Evolutionary conservation across 2,888 invertebrate species (phyloP).

Genomic region (Scaptodrosophila latifasciaeformis): DNA sequence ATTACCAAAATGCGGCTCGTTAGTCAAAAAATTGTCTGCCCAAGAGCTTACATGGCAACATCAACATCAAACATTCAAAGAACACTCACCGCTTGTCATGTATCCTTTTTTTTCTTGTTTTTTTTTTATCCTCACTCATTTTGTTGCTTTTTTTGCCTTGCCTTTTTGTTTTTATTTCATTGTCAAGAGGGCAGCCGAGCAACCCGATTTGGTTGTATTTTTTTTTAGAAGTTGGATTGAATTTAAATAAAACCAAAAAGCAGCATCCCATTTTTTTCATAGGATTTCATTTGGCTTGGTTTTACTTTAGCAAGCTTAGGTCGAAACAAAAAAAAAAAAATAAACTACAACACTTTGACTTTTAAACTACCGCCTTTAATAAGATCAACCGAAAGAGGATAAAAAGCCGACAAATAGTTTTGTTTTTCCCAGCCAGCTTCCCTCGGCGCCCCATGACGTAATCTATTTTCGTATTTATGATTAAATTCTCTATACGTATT

Average conservation of each 20-base stretch:
- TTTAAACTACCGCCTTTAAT: slow-evolving; percentile 34
- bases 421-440: slow-evolving; percentile 60
- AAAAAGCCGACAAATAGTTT: slow-evolving; percentile 52
- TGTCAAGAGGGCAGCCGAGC: too few relatives aligned
- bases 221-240: too few relatives aligned
- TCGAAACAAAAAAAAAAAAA: not conserved
- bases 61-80: slow-evolving; percentile 49
- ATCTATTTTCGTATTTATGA: slow-evolving; percentile 59
- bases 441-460: slow-evolving; percentile 55
- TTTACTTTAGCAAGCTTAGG: too few relatives aligned
- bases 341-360: not conserved
- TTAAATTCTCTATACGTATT: slow-evolving; percentile 34
- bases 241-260: not conserved
- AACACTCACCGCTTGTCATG: slow-evolving; percentile 34
- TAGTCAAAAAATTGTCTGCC: slow-evolving; percentile 57
- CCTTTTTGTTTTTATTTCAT: too few relatives aligned
- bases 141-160: too few relatives aligned
- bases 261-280: not conserved
- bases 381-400: slow-evolving; percentile 37
- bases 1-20: slow-evolving; percentile 65
- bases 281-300: too few relatives aligned
- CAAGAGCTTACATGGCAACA: slow-evolving; percentile 54
- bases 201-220: too few relatives aligned
- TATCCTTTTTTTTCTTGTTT: slow-evolving; percentile 34
- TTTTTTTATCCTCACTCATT: slow-evolving; percentile 15